phyloP scores from a whole-genome alignment of 1,140 invertebrate species.

The Alviniconcha marisindica region DNA sequence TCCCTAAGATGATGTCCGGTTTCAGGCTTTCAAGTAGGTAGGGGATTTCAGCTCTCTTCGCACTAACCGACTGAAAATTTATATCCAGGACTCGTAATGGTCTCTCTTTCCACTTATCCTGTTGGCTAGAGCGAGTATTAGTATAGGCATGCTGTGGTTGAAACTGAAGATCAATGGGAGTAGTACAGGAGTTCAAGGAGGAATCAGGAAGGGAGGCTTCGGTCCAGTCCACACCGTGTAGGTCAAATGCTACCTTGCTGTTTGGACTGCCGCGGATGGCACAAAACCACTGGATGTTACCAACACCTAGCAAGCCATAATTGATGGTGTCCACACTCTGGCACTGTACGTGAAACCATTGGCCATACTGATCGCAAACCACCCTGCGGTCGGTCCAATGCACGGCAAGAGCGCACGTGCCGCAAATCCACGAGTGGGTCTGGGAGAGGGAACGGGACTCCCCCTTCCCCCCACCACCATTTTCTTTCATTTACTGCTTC shows the following conservation, averaged over 20 bases:
- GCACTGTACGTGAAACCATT: constrained; percentile 46
- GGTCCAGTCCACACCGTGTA: constrained; percentile 8
- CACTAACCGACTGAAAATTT: constrained; percentile 34
- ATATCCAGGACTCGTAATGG: constrained; percentile 33
- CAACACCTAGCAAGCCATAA: constrained; percentile 28
- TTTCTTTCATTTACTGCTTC: too few relatives aligned
- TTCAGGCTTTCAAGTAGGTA: constrained; percentile 38
- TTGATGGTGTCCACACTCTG: constrained; percentile 28
- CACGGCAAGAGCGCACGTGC: constrained; percentile 45
- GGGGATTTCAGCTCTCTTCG: constrained; percentile 4
- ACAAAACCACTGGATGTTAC: constrained; percentile 43
- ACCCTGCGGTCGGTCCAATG: constrained; percentile 43
- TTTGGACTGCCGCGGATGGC: constrained; percentile 43
- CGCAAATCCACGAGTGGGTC: constrained; percentile 26
- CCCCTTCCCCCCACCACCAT: too few relatives aligned
- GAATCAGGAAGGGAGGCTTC: constrained; percentile 34
- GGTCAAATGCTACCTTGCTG: constrained; percentile 15
- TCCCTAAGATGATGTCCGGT: constrained; percentile 40
- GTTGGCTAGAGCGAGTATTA: constrained; percentile 29
- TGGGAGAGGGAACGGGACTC: background rate
- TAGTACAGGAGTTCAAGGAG: constrained; percentile 25
- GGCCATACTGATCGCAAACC: constrained; percentile 40
- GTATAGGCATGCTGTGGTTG: constrained; percentile 31
- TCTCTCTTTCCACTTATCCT: constrained; percentile 24
- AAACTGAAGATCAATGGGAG: constrained; percentile 10